Evolutionary conservation across 2,113 vertebrate genomes (phyloP).

Genomic region (Spea multiplicata): DNA sequence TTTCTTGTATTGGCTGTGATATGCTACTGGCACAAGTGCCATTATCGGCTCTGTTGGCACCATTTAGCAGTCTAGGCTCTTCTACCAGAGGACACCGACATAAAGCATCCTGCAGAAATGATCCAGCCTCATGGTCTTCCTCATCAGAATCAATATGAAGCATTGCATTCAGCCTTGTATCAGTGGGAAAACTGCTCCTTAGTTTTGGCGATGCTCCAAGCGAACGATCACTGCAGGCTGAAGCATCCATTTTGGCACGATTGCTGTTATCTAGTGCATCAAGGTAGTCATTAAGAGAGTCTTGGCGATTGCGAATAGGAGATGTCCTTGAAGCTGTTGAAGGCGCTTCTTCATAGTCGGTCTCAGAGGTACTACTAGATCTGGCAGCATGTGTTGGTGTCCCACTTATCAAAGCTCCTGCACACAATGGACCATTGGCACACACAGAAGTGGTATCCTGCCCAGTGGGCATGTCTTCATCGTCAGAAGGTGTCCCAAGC

Average conservation of each 20-base stretch:
- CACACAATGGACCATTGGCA: constrained; percentile 59
- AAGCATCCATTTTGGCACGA: constrained; percentile 63
- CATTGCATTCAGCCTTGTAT: constrained; percentile 92
- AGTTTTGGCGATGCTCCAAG: constrained; percentile 86
- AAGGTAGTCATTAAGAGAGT: constrained; percentile 86
- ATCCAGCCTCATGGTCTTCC: constrained; percentile 74
- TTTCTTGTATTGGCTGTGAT: constrained; percentile 51
- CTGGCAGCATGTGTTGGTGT: constrained; percentile 55
- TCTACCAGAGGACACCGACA: constrained; percentile 66
- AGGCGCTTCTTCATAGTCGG: constrained; percentile 62
- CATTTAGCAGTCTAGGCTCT: constrained; percentile 71
- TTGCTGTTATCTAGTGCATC: constrained; percentile 79
- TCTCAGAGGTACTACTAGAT: constrained; percentile 65
- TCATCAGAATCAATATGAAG: constrained; percentile 97
- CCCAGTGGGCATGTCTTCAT: constrained; percentile 79
- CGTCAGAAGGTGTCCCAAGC: constrained; percentile 92
- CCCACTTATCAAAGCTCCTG: constrained; percentile 62
- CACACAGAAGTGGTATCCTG: constrained; percentile 55
- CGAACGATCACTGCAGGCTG: constrained; percentile 73
- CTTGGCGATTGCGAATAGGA: constrained; percentile 72
- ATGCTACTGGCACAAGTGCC: constrained; percentile 46
- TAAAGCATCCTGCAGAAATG: constrained; percentile 62
- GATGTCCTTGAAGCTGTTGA: constrained; percentile 61
- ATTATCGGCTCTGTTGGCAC: constrained; percentile 56
- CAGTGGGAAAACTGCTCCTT: constrained; percentile 93